phyloP scores from a whole-genome alignment of 2,797 vertebrate genomes.

The Tarsius wallacei region DNA sequence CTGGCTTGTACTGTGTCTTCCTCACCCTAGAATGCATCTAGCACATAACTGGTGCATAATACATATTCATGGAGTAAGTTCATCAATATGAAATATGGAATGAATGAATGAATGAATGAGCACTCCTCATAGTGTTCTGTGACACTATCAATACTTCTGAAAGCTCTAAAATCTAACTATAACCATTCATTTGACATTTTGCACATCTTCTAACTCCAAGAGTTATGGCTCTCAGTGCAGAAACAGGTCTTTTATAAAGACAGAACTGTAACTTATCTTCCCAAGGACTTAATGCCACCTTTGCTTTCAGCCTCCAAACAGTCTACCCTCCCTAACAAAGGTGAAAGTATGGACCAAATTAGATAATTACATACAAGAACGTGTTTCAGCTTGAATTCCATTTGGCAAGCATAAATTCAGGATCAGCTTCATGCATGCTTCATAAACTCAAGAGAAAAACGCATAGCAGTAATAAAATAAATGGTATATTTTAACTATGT shows the following conservation, averaged over 20 bases:
- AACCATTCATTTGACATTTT: not conserved
- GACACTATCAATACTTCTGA: not conserved
- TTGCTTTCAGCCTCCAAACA: constrained; percentile 4
- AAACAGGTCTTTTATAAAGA: not conserved
- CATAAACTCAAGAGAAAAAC: not conserved
- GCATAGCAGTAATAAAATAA: not conserved
- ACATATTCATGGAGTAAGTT: not conserved
- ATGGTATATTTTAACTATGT: not conserved
- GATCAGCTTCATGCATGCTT: not conserved
- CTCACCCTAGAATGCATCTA: not conserved
- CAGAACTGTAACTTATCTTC: not conserved
- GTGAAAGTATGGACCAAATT: not conserved
- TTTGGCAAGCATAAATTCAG: not conserved
- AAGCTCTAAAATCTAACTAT: not conserved
- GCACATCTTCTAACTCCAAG: not conserved
- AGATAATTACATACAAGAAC: not conserved
- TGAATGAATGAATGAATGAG: not conserved
- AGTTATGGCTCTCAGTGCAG: not conserved
- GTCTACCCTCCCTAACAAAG: not conserved
- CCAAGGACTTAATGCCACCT: not conserved
- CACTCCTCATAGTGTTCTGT: not conserved
- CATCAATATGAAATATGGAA: not conserved
- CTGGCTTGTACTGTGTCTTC: not conserved
- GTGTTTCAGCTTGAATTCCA: not conserved
- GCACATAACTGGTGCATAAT: rapidly evolving